Evolutionary conservation across 2,888 invertebrate genomes (phyloP).

Genomic region (Heliconius hortense): DNA sequence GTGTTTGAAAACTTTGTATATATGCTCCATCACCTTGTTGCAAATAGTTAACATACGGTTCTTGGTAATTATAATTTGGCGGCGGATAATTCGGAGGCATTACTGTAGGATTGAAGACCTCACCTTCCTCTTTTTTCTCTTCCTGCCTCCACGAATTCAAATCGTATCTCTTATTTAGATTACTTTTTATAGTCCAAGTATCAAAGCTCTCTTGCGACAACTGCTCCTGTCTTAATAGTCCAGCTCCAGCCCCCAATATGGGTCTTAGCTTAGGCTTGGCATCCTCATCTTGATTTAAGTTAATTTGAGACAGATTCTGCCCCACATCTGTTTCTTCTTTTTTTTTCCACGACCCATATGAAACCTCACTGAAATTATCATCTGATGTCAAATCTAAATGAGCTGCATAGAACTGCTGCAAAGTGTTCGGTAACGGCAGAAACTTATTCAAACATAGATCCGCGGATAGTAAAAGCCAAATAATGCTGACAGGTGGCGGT

Average conservation of each 20-base stretch:
- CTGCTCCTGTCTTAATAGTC: conserved; percentile 63
- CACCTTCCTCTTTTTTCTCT: conserved; percentile 63
- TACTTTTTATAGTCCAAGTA: conserved; percentile 64
- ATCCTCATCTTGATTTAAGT: conserved; percentile 65
- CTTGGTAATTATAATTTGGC: conserved; percentile 54
- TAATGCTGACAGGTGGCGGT: conserved; percentile 67
- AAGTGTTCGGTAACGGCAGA: conserved; percentile 68
- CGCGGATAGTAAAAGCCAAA: conserved; percentile 71
- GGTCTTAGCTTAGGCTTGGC: conserved; percentile 70
- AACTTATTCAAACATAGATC: conserved; percentile 76
- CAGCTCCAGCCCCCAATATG: conserved; percentile 72
- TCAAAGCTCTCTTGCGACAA: conserved; percentile 63
- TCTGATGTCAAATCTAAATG: conserved; percentile 68
- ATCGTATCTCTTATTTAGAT: conserved; percentile 67
- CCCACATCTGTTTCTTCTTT: conserved; percentile 60
- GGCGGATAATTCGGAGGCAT: conserved; percentile 63
- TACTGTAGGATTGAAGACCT: conserved; percentile 63
- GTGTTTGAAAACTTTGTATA: conserved; percentile 62
- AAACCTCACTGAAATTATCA: conserved; percentile 69
- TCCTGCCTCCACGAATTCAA: conserved; percentile 74
- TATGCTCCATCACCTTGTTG: conserved; percentile 74
- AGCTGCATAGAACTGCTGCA: conserved; percentile 75
- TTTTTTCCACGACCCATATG: conserved; percentile 75
- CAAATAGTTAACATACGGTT: conserved; percentile 59
- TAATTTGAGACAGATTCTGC: conserved; percentile 65